A percentile compares a stretch with the other conserved stretches of the same genome.
Conservation (phyloP, 2,113 vertebrate species). For the Dendropsophus ebraccatus region DNA sequence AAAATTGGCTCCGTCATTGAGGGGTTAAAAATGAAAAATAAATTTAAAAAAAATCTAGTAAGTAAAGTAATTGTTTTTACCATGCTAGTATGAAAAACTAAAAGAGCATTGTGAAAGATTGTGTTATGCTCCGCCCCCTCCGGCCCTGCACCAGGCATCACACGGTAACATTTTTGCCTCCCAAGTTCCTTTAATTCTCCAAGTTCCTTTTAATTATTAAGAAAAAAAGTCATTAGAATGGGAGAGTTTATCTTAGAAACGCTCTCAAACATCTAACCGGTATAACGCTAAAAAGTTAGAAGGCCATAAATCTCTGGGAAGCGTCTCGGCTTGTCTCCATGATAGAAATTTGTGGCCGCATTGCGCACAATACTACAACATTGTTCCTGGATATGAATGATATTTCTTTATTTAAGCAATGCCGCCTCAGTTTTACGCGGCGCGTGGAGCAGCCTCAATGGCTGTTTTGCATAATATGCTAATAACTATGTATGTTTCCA, state of each 20-base stretch:
- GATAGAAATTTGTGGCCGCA: slow-evolving; percentile 49
- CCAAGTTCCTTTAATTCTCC: background rate
- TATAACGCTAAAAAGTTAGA: too few species aligned
- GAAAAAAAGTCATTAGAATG: slow-evolving; percentile 3
- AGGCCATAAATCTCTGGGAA: slow-evolving; percentile 31
- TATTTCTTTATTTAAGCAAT: slow-evolving; percentile 52
- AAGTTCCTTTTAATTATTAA: slow-evolving; percentile 14
- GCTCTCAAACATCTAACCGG: too few species aligned
- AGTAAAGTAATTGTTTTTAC: too few species aligned
- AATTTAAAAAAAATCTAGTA: too few species aligned
- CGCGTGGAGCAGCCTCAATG: slow-evolving; percentile 37
- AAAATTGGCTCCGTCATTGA: too few species aligned
- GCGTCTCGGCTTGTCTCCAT: slow-evolving; percentile 40
- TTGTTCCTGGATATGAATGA: slow-evolving; percentile 46
- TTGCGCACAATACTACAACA: slow-evolving; percentile 39
- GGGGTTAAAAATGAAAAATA: too few species aligned
- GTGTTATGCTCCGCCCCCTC: too few species aligned
- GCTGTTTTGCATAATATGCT: slow-evolving; percentile 51
- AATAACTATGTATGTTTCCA: slow-evolving; percentile 50
- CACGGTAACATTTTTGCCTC: too few species aligned
- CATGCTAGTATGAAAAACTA: too few species aligned
- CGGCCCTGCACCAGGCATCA: too few species aligned
- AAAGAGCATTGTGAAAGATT: too few species aligned
- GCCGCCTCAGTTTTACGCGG: slow-evolving; percentile 31
- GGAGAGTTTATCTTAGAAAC: background rate